Conservation (phyloP, 2,888 invertebrate species). For the Gibbula magus region DNA sequence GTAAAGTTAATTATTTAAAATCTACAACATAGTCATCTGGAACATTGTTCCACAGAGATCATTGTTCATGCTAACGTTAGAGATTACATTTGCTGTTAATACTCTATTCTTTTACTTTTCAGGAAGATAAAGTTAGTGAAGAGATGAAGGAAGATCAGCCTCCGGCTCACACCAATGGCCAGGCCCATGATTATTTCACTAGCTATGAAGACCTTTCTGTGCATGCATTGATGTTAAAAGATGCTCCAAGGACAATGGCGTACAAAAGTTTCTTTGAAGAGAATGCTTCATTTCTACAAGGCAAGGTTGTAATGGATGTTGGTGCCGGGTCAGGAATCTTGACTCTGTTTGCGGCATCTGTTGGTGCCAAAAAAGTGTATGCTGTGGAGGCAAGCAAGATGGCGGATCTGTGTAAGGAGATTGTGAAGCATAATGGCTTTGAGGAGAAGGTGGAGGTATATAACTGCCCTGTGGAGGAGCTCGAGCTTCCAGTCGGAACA, state of each 20-base stretch:
- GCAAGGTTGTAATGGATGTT: conserved; percentile 77
- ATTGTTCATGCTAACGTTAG: no score
- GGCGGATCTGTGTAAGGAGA: conserved; percentile 60
- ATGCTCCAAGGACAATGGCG: conserved; percentile 70
- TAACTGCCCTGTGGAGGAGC: conserved; percentile 65
- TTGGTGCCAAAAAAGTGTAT: conserved; percentile 71
- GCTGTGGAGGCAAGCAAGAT: conserved; percentile 72
- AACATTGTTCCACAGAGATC: no score
- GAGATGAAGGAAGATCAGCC: background rate
- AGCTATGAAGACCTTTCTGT: conserved; percentile 69
- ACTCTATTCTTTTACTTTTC: no score
- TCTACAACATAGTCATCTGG: no score
- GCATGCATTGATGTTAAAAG: conserved; percentile 73
- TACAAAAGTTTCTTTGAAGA: conserved; percentile 70
- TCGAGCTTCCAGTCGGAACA: conserved; percentile 61
- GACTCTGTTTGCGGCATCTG: conserved; percentile 70
- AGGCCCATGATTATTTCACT: conserved; percentile 57
- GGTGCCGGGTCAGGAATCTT: conserved; percentile 74
- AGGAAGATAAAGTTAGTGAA: no score
- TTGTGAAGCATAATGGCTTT: conserved; percentile 66
- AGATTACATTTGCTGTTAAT: no score
- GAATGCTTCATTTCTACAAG: conserved; percentile 66
- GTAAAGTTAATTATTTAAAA: no score
- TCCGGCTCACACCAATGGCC: background rate
- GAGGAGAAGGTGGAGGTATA: conserved; percentile 65